Evolutionary conservation across 1,140 invertebrate species (phyloP), one percentile per base, ranked within the genome.

Genomic region (Euura saliciscinereae): DNA sequence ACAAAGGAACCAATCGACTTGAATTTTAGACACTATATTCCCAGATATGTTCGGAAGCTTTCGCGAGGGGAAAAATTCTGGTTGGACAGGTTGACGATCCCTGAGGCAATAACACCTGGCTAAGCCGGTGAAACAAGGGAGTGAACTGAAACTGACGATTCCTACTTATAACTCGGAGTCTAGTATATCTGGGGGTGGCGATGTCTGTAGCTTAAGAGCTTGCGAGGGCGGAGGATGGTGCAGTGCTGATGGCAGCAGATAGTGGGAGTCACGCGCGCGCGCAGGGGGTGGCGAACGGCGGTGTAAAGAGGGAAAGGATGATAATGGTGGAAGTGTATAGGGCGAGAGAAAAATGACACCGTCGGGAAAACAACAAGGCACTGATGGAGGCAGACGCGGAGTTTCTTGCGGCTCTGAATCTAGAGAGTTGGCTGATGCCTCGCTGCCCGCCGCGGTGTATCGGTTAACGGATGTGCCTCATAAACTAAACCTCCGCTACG

Each of bases 341-440:
- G 13, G 51, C 67, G 64, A 59, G 8, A 69, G 46, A 66, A 71
- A 72, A 75, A 75, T 69, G 45, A 75, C 68, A 73, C 69, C 42
- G 28, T 44, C 69, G 71, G 45, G 71, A 75, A 75, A 75, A 72
- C 74, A 75, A 70, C 69, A 67, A 67, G 46, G n/a, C 45, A 13
- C 69, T 71, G 75, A 76, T 74, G 66, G 65, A 59, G 66, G 51
- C 8, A 59, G 13, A 59, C 28, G n/a, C 51, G 51, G 51, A 59
- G 51, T 59, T 59, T 59, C 51, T 59, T n/a, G 3, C 13, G 51
- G 51, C 6, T 8, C 8, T 59, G 51, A 4, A 59, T 59, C 51
- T 6, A 8, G 51, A 3, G 8, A 59, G 3, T 6, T 59, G 28
- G 28, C 28, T 28, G 28, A 28, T 28, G 28, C 28, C 28, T 28